Evolutionary conservation across 2,888 invertebrate species (phyloP), one percentile per base, ranked within the genome.

Genomic region (Zaprionus lineosus): DNA sequence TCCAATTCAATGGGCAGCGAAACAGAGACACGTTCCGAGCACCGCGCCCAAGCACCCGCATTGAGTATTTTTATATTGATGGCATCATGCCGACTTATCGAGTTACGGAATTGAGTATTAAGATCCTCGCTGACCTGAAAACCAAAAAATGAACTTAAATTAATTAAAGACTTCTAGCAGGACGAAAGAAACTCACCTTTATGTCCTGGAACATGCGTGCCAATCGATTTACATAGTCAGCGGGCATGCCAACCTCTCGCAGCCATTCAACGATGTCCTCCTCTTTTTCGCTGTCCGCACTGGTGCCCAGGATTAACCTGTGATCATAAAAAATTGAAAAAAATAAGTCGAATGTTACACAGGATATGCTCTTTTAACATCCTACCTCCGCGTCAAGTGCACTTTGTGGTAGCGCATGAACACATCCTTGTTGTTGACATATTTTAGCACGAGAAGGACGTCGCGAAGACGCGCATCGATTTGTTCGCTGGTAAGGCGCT

Each of bases 371-470:
- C n/a, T n/a, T n/a, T n/a, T n/a, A n/a, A n/a, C n/a, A n/a, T n/a
- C 84, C 74, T 66, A 90, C 84, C 93, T 93, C 84, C 99, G 92
- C 4, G 99, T 98, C 68, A 99, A 92, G 91, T 99, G 99, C 37
- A 98, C 98, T 90, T 99, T 99, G 90, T 99, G 98, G 90, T 98
- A 99, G 74, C 98, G 93, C 99, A 99, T 99, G 90, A 99, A 99
- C 18, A 99, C 98, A 92, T 99, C 99, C 90, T 99, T 99, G 91
- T 99, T 99, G 90, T 97, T 97, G 74, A 99, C 98, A 91, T 99
- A 99, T 90, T 99, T 99, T 70, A 99, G 92, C 70, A 99, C 98
- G 88, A 99, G 91, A 68, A 99, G 91, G 77, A 99, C 98, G 92
- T 99, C 97, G 88, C 93, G 94, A 62, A 99, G 92, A 86, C 98